Conservation (phyloP, 35 echinoderm and acorn worm genomes). For the Amphiura filiformis region DNA sequence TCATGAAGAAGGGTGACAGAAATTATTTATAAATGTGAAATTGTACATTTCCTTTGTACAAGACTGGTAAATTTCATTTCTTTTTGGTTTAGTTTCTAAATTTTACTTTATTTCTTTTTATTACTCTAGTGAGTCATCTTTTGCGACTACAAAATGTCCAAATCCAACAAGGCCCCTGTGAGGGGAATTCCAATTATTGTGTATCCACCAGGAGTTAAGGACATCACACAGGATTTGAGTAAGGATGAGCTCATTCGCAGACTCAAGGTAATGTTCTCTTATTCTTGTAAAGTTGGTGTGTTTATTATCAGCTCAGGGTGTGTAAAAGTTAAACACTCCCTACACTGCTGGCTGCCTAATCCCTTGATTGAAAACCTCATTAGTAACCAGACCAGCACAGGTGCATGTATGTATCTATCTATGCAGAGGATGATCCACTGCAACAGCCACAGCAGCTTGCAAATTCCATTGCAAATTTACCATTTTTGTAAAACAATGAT, state of each 20-base stretch:
- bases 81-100: too few species aligned
- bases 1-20: too few species aligned
- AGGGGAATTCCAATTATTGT: slow-evolving; percentile 20
- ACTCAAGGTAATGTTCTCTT: slow-evolving; percentile 60
- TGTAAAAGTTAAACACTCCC: too few species aligned
- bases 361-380: not conserved
- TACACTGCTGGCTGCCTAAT: not conserved
- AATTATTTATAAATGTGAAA: too few species aligned
- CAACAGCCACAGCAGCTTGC: too few species aligned
- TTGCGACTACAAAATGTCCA: too few species aligned
- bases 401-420: not conserved
- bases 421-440: not conserved
- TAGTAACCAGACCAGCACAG: not conserved
- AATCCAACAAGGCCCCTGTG: not conserved
- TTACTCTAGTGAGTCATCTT: too few species aligned
- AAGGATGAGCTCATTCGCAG: slow-evolving; percentile 96
- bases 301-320: not conserved
- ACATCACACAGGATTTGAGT: slow-evolving; percentile 73
- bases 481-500: too few species aligned
- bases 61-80: too few species aligned
- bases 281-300: not conserved
- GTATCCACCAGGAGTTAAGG: slow-evolving; percentile 89
- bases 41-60: too few species aligned
- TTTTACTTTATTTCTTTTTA: too few species aligned
- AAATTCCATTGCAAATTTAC: too few species aligned